A percentile compares a stretch with the other conserved stretches of the same genome.
phyloP scores from a whole-genome alignment of 2,888 invertebrate species.

The Ferrisia virgata region DNA sequence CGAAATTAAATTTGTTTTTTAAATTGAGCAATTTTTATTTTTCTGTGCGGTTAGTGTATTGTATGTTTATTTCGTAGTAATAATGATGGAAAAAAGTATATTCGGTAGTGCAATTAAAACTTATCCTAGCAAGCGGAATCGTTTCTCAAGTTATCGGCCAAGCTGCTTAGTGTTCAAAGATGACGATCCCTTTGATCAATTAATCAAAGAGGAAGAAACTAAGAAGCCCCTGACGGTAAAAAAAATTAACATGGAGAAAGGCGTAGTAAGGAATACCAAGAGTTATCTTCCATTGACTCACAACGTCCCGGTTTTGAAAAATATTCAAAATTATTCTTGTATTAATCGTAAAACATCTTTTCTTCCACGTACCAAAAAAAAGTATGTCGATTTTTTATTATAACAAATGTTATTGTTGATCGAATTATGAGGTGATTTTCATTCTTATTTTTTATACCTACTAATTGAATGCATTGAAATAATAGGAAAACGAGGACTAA shows the following conservation, averaged over 20 bases:
- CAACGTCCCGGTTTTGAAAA: background rate
- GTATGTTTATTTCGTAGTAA: background rate
- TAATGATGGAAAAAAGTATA: conserved; percentile 10
- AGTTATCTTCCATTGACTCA: background rate
- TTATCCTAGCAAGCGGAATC: conserved; percentile 5
- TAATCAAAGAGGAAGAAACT: conserved; percentile 18
- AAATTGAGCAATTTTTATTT: background rate
- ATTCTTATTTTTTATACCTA: background rate
- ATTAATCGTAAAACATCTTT: background rate
- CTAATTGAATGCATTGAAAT: background rate
- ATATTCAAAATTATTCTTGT: background rate
- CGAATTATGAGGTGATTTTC: too few relatives aligned
- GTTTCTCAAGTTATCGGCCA: background rate
- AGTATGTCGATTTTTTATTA: background rate
- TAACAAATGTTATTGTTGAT: background rate
- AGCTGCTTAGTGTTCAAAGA: background rate
- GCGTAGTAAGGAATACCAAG: background rate
- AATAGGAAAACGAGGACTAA: background rate
- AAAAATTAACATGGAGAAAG: background rate
- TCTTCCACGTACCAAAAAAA: background rate
- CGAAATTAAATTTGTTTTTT: background rate
- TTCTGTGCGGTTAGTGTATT: background rate
- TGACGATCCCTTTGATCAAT: conserved; percentile 22
- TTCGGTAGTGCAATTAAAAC: conserved; percentile 24
- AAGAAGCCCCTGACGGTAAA: background rate